Base-by-base conservation (phyloP, 2,888 invertebrate species). In the Drosophila peninsularis region DNA sequence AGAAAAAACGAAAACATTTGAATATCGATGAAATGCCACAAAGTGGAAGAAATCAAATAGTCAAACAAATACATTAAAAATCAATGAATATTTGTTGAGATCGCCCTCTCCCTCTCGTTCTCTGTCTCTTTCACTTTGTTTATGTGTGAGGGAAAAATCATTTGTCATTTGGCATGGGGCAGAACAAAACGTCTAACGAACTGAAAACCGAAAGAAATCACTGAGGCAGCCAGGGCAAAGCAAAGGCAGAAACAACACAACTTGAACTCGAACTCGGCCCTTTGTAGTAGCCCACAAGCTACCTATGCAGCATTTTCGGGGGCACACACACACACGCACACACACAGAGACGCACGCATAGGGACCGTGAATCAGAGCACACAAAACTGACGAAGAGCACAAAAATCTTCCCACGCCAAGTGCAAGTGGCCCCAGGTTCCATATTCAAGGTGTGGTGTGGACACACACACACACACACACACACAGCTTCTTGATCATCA, bases 361-460 rank as follows among this genome's bases (percentile, higher is more conserved):
- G 45, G 52, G 37, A 65, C 86, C 80, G 83, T 88, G 83, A 84
- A 84, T 88, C 88, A 88, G 89, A 84, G 89, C 84, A 78, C 65
- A 78, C 65, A 78, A 60, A 64, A 70, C 57, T 68, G 57, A 66
- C 52, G 52, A 75, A 71, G 68, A 80, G 67, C 65, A 55, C 65
- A 77, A 91, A 91, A 92, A 92, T 92, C 92, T 92, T 92, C 91
- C 91, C 91, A 92, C 92, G 91, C 92, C 91, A 88, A 86, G 89
- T 86, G 85, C 88, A 83, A 87, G 80, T 67, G 65, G 56, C 75
- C 65, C 61, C 58, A 62, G 67, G 63, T 78, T 78, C 58, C 69
- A 63, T 69, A 76, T 67, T 65, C 56, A 75, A 88, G 88, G 88
- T 88, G 83, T 83, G 83, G 85, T 77, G 71, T 73, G 82, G 57